Percentiles rank a stretch among this genome's conserved stretches.
Conservation (phyloP, 2,888 invertebrate genomes). For the Drosophila falleni region DNA sequence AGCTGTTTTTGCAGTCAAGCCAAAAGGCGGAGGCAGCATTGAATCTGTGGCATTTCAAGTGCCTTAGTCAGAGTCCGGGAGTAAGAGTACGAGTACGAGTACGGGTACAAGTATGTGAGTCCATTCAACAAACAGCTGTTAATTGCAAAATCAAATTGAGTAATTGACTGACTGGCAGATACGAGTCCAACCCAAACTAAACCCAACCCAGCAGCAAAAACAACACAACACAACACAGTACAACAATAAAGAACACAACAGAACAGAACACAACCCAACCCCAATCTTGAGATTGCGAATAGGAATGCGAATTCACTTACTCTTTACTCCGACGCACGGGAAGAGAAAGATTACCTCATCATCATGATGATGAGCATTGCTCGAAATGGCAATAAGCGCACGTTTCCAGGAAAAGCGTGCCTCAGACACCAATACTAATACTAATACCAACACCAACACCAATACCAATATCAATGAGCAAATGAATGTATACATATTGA, state of each 20-base stretch:
- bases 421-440: constrained; percentile 45
- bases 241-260: constrained; percentile 4
- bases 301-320: constrained; percentile 29
- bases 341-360: constrained; percentile 69
- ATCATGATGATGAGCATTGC: constrained; percentile 47
- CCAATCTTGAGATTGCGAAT: constrained; percentile 4
- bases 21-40: constrained; percentile 14
- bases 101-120: constrained; percentile 6
- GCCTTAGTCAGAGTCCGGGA: constrained; percentile 36
- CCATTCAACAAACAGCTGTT: constrained; percentile 63
- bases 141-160: constrained; percentile 78
- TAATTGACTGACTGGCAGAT: constrained; percentile 60
- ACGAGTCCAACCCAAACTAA: constrained; percentile 33
- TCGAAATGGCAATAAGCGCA: constrained; percentile 76
- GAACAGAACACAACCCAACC: constrained; percentile 14
- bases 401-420: constrained; percentile 75
- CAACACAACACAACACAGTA: not conserved
- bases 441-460: constrained; percentile 13
- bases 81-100: not conserved
- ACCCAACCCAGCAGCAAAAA: constrained; percentile 4
- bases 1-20: constrained; percentile 42
- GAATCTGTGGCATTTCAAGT: constrained; percentile 48
- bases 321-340: constrained; percentile 20
- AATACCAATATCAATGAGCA: not conserved
- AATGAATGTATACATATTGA: constrained; percentile 22